Evolutionary conservation across 2,888 invertebrate genomes (phyloP), one percentile per base, ranked within the genome.

Genomic region (Eristalis tenax): DNA sequence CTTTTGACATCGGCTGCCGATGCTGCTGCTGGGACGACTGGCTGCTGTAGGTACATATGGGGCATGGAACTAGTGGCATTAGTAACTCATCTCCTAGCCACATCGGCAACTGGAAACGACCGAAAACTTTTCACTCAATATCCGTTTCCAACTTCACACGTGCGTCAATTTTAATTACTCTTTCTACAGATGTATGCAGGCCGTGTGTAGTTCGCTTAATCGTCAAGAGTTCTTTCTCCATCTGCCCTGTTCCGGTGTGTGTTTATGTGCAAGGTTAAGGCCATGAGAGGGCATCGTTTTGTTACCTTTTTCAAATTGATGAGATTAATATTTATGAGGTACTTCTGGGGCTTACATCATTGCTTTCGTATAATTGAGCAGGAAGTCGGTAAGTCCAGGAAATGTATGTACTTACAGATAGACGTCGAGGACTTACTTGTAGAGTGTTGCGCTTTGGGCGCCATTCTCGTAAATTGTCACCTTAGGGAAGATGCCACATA

Each of bases 91-190:
- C 63, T n/a, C 68, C 18, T 23, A 35, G 18, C 57, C 22, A 13
- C 57, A 56, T 56, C 63, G 63, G 68, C 35, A 74, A 43, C 64
- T 63, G n/a, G n/a, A 59, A 23, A 38, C 61, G 56, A 28, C 28
- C 61, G 43, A 28, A 70, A 84, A 84, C 22, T 80, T 80, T 80
- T 56, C 59, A 61, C 61, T 71, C 61, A 75, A 80, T 68, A 76
- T 66, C 65, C 59, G 61, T 66, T 71, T 71, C 66, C 65, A 68
- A 63, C 35, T 68, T 26, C 61, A 71, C 66, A 71, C 61, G 76
- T 80, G 84, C 66, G 80, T 84, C 71, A 70, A 76, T 66, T 78
- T 68, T 80, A 84, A 84, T 84, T 84, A 80, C 63, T 35, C 61
- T 26, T 6, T 4, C 65, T 63, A 38, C 23, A 40, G 79, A 35